Evolutionary conservation across 2,797 vertebrate species (phyloP), one percentile per base, ranked within the genome.

Genomic region (Acomys russatus): DNA sequence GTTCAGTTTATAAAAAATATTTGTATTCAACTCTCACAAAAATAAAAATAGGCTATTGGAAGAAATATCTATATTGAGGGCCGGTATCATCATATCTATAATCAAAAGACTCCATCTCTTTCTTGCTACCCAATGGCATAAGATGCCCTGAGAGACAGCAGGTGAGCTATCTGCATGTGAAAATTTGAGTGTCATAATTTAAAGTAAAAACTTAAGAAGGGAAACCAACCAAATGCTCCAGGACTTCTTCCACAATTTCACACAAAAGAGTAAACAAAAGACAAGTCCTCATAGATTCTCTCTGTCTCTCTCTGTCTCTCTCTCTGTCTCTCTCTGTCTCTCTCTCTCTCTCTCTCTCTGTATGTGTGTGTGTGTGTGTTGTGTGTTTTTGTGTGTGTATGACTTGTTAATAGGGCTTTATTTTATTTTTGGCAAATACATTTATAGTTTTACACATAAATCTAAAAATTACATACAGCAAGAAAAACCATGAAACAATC

Each of bases 201-300:
- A 23, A 30, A 7, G 38, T 61, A 90, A 74, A 90, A 84, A 15
- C 28, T 73, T 56, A 15, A 56, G 8, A 95, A 94, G 33, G 49
- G 18, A 68, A 3, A 11, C 0, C 3, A 3, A 4, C 1, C 15
- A 54, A 49, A 1, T 35, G 0, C 49, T 83, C 18, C 25, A 38
- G 44, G 18, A 33, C 6, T 23, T 68, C 49, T 84, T n/a, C 11
- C 30, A 90, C 61, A 2, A 20, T 76, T 44, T 44, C 44, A 44
- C 18, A 38, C 0, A 49, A 14, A 54, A 22, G 3, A 83, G 3
- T 44, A 77, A 82, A 56, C 25, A 3, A 70, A n/a, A 71, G 35
- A 54, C n/a, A 49, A 12, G 54, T 79, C n/a, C 28, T 66, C 28
- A 38, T 15, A 33, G 2, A 3, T 64, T 93, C 51, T 70, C 49